phyloP scores from a whole-genome alignment of 2,888 invertebrate genomes.

The Trichogramma dendrolimi region DNA sequence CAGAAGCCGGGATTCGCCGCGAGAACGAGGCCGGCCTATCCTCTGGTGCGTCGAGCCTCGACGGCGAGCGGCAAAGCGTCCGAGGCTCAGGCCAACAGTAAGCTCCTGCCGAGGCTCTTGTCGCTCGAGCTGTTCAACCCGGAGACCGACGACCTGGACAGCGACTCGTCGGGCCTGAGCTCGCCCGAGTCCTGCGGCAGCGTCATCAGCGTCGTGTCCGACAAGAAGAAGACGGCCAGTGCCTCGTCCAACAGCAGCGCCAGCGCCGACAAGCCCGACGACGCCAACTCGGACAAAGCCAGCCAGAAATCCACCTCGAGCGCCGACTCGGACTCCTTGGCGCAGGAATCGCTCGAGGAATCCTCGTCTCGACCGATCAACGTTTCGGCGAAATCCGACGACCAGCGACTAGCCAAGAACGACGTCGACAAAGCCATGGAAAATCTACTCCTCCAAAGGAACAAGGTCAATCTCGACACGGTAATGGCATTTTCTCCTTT shows the following conservation, averaged over 20 bases:
- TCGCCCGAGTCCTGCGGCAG: slow-evolving; percentile 84
- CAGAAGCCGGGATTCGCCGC: slow-evolving; percentile 66
- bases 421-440: slow-evolving; percentile 65
- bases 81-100: slow-evolving; percentile 57
- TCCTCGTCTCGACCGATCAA: slow-evolving; percentile 7
- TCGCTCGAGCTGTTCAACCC: slow-evolving; percentile 84
- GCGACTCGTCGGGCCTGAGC: slow-evolving; percentile 82
- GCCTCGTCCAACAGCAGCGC: slow-evolving; percentile 32
- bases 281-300: neutral
- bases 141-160: slow-evolving; percentile 85
- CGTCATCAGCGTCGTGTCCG: slow-evolving; percentile 73
- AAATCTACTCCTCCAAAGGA: slow-evolving; percentile 42
- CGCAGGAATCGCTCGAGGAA: neutral
- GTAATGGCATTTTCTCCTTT: no score
- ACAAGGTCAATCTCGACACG: no score
- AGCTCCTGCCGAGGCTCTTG: slow-evolving; percentile 70
- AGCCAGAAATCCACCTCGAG: slow-evolving; percentile 4
- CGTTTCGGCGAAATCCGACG: slow-evolving; percentile 51
- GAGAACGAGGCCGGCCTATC: slow-evolving; percentile 58
- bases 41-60: slow-evolving; percentile 68
- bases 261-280: neutral
- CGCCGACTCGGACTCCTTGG: neutral
- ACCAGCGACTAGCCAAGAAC: slow-evolving; percentile 63
- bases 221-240: slow-evolving; percentile 47
- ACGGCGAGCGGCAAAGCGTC: slow-evolving; percentile 57